Evolutionary conservation across 1,140 invertebrate species (phyloP).

Genomic region (Scaptomyza montana): DNA sequence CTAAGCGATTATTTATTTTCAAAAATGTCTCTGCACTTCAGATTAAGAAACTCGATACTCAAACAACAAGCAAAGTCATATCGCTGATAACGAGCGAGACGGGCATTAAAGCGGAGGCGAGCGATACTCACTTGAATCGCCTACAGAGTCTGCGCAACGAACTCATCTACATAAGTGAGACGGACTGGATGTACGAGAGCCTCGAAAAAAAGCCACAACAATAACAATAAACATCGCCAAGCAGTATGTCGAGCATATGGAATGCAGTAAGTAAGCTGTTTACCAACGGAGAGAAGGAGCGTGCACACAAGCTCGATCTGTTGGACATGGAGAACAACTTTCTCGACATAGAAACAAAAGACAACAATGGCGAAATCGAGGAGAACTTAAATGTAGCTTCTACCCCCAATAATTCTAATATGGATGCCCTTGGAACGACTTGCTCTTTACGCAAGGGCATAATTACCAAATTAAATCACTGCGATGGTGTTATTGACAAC

Average conservation of each 20-base stretch:
- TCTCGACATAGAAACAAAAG: constrained; percentile 45
- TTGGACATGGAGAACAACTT: constrained; percentile 64
- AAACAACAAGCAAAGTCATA: constrained; percentile 52
- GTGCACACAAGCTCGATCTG: constrained; percentile 42
- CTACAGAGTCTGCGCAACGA: constrained; percentile 87
- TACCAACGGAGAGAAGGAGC: constrained; percentile 2
- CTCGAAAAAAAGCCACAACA: constrained; percentile 67
- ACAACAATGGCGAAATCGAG: background rate
- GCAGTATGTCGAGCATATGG: constrained; percentile 10
- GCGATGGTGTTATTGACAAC: constrained; percentile 52
- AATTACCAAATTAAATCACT: constrained; percentile 45
- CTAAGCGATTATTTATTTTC: background rate
- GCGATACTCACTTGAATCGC: constrained; percentile 86
- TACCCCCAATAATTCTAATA: background rate
- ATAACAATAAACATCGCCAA: constrained; percentile 24
- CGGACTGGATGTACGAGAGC: constrained; percentile 88
- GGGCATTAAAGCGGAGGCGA: constrained; percentile 50
- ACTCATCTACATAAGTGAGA: constrained; percentile 87
- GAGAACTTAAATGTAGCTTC: background rate
- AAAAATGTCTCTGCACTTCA: background rate
- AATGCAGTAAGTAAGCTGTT: constrained; percentile 1
- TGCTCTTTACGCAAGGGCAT: constrained; percentile 47
- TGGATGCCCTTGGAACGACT: background rate
- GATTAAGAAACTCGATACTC: constrained; percentile 67
- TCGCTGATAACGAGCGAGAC: constrained; percentile 47